These are phyloP conservation scores for Eospalax fontanierii DNA, from an alignment of 2,797 vertebrate genomes.

Conservation along the genomic window DNA sequence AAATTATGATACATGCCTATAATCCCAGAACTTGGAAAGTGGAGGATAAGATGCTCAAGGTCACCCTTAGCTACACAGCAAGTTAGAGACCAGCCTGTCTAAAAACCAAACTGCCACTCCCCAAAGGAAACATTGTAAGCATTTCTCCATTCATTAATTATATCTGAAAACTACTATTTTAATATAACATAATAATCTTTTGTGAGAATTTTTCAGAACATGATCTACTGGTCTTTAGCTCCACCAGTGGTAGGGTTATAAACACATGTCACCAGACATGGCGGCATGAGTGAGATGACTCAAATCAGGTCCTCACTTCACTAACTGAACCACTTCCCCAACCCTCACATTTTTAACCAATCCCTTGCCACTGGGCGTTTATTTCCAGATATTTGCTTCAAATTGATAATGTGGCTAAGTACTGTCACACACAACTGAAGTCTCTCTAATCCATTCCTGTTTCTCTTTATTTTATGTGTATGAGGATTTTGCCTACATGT, in stretches of 20 bases:
- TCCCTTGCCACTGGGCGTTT: not conserved
- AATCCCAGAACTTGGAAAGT: too few relatives aligned
- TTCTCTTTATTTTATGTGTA: too few relatives aligned
- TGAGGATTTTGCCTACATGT: too few relatives aligned
- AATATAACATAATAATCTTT: not conserved
- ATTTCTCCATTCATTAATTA: conserved; percentile 52
- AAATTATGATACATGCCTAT: too few relatives aligned
- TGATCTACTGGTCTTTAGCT: too few relatives aligned
- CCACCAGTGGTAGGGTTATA: not conserved
- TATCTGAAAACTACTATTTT: conserved; percentile 7
- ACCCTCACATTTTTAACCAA: not conserved
- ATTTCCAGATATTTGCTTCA: conserved; percentile 56
- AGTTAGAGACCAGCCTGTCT: too few relatives aligned
- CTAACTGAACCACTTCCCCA: not conserved
- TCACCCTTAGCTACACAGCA: too few relatives aligned
- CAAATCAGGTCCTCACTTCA: not conserved
- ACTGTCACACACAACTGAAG: not conserved
- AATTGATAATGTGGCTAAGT: not conserved
- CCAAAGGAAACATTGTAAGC: not conserved
- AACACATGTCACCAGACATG: not conserved
- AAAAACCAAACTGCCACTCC: not conserved
- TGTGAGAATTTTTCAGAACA: not conserved
- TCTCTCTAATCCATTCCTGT: not conserved
- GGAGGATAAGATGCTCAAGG: too few relatives aligned
- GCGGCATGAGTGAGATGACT: not conserved